Conservation (phyloP, 2,888 invertebrate species). For the Anaspis maculata region DNA sequence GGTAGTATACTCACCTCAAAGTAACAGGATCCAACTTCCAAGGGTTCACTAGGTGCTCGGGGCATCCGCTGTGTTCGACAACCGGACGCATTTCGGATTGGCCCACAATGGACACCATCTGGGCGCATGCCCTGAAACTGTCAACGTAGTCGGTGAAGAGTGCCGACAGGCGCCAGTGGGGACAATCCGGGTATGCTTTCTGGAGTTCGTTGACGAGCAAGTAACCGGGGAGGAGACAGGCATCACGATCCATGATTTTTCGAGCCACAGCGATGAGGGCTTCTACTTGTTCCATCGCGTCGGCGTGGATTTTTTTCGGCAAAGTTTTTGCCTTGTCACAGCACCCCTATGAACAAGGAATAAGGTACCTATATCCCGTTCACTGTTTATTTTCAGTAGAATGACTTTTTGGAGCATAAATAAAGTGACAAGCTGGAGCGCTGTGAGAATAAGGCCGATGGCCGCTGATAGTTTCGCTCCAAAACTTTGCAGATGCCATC, state of each 20-base stretch:
- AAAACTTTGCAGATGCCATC: no score
- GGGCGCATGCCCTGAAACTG: conserved; percentile 86
- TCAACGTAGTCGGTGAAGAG: conserved; percentile 83
- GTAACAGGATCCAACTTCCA: conserved; percentile 88
- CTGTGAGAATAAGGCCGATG: no score
- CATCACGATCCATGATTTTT: conserved; percentile 86
- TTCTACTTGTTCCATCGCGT: conserved; percentile 72
- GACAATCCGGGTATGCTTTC: conserved; percentile 80
- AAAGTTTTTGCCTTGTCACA: conserved; percentile 81
- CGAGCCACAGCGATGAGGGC: conserved; percentile 75
- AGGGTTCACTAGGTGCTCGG: conserved; percentile 81
- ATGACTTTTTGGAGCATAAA: no score
- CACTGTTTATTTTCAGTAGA: no score
- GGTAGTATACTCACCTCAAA: no score
- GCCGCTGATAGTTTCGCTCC: no score
- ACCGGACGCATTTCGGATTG: conserved; percentile 88
- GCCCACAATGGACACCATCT: conserved; percentile 91
- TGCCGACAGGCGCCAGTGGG: conserved; percentile 89
- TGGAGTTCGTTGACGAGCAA: conserved; percentile 93
- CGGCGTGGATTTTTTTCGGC: conserved; percentile 69
- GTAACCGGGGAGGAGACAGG: conserved; percentile 87
- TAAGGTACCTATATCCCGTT: no score
- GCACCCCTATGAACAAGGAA: conserved; percentile 56
- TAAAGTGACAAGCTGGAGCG: no score
- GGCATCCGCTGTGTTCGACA: conserved; percentile 87